These are phyloP conservation scores for Dolichopus griseipennis DNA, from an alignment of 2,888 invertebrate species.

Conservation along the genomic window DNA sequence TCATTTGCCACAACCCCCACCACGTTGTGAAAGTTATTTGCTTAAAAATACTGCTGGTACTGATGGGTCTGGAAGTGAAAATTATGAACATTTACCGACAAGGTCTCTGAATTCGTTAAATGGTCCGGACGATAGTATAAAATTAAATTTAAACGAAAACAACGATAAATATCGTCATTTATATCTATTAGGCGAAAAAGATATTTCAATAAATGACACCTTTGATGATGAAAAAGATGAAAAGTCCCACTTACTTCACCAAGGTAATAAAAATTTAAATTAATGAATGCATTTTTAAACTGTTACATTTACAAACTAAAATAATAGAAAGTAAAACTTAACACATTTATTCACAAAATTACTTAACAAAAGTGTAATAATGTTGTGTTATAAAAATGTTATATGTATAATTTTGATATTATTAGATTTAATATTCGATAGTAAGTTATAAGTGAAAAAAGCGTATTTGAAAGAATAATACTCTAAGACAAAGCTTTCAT, in stretches of 20 bases:
- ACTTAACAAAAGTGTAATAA: too few relatives aligned
- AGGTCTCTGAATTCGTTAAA: slow-evolving; percentile 45
- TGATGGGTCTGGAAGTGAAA: slow-evolving; percentile 53
- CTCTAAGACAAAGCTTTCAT: too few relatives aligned
- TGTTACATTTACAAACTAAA: too few relatives aligned
- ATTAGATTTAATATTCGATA: too few relatives aligned
- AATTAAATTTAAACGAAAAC: slow-evolving; percentile 56
- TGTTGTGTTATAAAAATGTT: too few relatives aligned
- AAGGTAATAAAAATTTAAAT: slow-evolving; percentile 43
- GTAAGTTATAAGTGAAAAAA: too few relatives aligned
- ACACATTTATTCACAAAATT: too few relatives aligned
- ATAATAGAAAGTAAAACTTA: too few relatives aligned
- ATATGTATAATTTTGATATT: too few relatives aligned
- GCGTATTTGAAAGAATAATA: too few relatives aligned
- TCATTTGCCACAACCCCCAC: slow-evolving; percentile 55
- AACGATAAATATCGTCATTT: slow-evolving; percentile 58
- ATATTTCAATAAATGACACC: slow-evolving; percentile 44
- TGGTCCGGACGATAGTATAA: slow-evolving; percentile 46
- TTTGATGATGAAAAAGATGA: slow-evolving; percentile 43
- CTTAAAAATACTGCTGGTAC: slow-evolving; percentile 52
- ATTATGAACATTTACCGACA: slow-evolving; percentile 57
- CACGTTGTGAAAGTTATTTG: slow-evolving; percentile 70
- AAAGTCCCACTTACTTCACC: slow-evolving; percentile 45
- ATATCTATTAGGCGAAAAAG: slow-evolving; percentile 51
- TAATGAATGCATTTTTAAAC: neutral